Conservation (phyloP, 2,888 invertebrate genomes). For the Caenorhabditis plicata region DNA sequence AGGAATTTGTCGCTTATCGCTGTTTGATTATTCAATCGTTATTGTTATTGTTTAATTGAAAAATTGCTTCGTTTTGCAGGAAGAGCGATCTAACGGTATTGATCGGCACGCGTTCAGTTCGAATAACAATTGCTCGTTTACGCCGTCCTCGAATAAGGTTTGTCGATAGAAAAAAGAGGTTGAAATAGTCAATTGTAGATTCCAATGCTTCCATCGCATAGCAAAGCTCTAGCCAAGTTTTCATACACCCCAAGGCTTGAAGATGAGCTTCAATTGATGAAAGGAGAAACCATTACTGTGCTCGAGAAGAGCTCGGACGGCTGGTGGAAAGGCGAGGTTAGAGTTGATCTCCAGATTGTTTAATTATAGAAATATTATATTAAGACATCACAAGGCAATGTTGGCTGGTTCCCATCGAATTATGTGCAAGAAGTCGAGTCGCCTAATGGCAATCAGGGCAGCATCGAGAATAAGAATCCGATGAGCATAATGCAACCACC, state of each 20-base stretch:
- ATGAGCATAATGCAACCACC: slow-evolving; percentile 3
- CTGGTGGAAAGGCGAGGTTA: slow-evolving; percentile 91
- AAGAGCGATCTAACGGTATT: slow-evolving; percentile 22
- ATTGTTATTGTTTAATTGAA: not conserved
- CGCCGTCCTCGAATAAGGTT: slow-evolving; percentile 28
- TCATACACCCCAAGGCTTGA: slow-evolving; percentile 82
- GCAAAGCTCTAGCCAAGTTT: slow-evolving; percentile 85
- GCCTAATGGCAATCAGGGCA: slow-evolving; percentile 32
- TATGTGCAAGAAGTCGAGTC: slow-evolving; percentile 74
- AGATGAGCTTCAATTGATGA: slow-evolving; percentile 89
- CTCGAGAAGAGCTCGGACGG: slow-evolving; percentile 97
- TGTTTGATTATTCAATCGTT: too few species aligned
- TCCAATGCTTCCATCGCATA: slow-evolving; percentile 25
- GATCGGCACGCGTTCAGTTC: slow-evolving; percentile 21
- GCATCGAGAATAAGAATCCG: slow-evolving; percentile 30
- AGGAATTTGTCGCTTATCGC: too few species aligned
- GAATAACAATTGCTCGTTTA: slow-evolving; percentile 28
- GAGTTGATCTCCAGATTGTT: not conserved
- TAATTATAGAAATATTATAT: too few species aligned
- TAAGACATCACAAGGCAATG: slow-evolving; percentile 66
- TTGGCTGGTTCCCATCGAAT: slow-evolving; percentile 96
- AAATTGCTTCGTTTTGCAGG: slow-evolving; percentile 9
- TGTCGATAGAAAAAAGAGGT: not conserved
- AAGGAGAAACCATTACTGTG: slow-evolving; percentile 90
- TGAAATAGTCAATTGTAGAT: slow-evolving; percentile 7